Percentiles rank a stretch among this genome's conserved stretches.
phyloP scores from a whole-genome alignment of 2,113 vertebrate genomes.

The Galemys pyrenaicus region DNA sequence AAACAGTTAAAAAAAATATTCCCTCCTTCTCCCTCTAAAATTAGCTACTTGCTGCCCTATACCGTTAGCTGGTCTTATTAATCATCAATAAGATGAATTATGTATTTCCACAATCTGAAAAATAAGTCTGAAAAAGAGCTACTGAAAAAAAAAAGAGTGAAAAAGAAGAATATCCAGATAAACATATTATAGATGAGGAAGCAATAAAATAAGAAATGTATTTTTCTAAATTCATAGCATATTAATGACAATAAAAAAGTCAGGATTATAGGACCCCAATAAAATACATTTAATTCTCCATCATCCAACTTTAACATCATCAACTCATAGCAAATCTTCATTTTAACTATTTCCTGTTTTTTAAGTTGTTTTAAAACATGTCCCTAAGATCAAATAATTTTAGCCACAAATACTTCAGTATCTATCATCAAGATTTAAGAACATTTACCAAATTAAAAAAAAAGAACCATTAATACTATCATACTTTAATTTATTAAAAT shows the following conservation, averaged over 20 bases:
- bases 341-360: not conserved
- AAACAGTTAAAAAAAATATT: not conserved
- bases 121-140: not conserved
- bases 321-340: not conserved
- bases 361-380: slow-evolving; percentile 10
- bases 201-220: not conserved
- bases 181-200: not conserved
- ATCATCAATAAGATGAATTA: too few relatives aligned
- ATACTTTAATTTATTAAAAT: not conserved
- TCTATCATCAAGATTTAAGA: not conserved
- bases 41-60: not conserved
- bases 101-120: not conserved
- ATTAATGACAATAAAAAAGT: slow-evolving; percentile 5
- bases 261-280: not conserved
- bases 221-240: not conserved
- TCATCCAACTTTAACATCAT: not conserved
- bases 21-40: not conserved
- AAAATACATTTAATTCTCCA: not conserved
- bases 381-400: not conserved
- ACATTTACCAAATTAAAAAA: not conserved
- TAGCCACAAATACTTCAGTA: not conserved
- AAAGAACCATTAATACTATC: not conserved
- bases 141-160: not conserved
- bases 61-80: not conserved
- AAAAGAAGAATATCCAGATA: not conserved